Conservation (phyloP, 2,888 invertebrate species). For the Romanomermis culicivorax region DNA sequence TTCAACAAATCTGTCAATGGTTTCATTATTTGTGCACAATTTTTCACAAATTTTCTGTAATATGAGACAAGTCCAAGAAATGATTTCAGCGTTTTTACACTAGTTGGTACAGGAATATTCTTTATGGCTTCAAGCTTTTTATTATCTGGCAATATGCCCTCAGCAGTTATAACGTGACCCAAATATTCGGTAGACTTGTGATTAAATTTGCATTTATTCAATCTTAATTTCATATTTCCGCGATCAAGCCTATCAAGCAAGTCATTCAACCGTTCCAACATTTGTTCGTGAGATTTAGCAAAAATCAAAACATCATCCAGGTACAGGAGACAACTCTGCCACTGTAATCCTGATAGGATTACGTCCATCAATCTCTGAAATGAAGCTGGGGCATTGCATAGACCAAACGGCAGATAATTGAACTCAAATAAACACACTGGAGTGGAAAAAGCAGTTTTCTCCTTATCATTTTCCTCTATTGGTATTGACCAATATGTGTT, state of each 20-base stretch:
- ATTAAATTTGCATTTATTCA: conserved; percentile 17
- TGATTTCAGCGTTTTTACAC: background rate
- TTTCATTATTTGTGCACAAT: background rate
- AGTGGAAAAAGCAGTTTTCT: conserved; percentile 16
- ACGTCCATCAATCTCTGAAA: conserved; percentile 17
- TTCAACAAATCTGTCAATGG: conserved; percentile 1
- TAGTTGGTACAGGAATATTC: background rate
- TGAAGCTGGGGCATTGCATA: conserved; percentile 15
- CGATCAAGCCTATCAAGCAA: conserved; percentile 12
- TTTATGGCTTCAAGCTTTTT: too few relatives aligned
- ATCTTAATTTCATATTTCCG: conserved; percentile 16
- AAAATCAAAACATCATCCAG: conserved; percentile 17
- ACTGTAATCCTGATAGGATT: conserved; percentile 13
- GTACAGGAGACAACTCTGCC: conserved; percentile 15
- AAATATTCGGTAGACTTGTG: conserved; percentile 18
- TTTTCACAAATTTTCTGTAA: conserved; percentile 3
- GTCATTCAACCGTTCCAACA: conserved; percentile 12
- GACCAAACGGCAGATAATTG: conserved; percentile 18
- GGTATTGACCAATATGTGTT: conserved; percentile 14
- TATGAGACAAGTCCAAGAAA: conserved; percentile 4
- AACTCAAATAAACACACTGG: conserved; percentile 17
- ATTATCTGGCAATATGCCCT: too few relatives aligned
- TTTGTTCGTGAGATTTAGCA: conserved; percentile 13
- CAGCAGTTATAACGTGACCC: conserved; percentile 23
- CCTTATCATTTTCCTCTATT: conserved; percentile 11